These are phyloP conservation scores for Drosophila kuntzei DNA, from an alignment of 2,888 invertebrate genomes.

Conservation along the genomic window DNA sequence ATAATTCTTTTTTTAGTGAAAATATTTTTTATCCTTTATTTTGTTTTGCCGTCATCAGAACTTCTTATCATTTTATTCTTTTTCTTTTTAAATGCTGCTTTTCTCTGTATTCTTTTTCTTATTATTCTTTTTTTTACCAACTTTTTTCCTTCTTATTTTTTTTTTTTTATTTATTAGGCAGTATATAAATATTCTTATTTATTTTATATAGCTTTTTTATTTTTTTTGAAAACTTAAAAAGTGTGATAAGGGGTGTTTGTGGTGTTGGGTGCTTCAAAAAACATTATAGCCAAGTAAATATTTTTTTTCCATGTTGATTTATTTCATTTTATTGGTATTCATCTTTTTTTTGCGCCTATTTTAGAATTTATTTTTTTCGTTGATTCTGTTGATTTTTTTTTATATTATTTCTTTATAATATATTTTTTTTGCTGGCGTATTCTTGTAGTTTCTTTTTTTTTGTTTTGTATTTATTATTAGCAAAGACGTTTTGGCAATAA, in stretches of 20 bases:
- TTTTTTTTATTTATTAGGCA: slow-evolving; percentile 51
- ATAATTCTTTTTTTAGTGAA: slow-evolving; percentile 40
- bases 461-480: slow-evolving; percentile 72
- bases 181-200: slow-evolving; percentile 44
- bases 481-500: slow-evolving; percentile 84
- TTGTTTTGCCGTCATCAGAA: slow-evolving; percentile 61
- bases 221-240: slow-evolving; percentile 79
- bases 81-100: slow-evolving; percentile 59
- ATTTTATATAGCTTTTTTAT: slow-evolving; percentile 37
- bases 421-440: slow-evolving; percentile 69
- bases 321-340: slow-evolving; percentile 66
- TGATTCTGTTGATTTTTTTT: slow-evolving; percentile 64
- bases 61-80: slow-evolving; percentile 61
- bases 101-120: slow-evolving; percentile 61
- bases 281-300: slow-evolving; percentile 84
- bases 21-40: slow-evolving; percentile 50
- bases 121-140: slow-evolving; percentile 44
- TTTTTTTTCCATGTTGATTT: slow-evolving; percentile 63
- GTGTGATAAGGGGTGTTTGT: slow-evolving; percentile 82
- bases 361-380: slow-evolving; percentile 65
- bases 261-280: slow-evolving; percentile 85
- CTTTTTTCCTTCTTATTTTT: slow-evolving; percentile 38
- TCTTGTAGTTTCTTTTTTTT: slow-evolving; percentile 66
- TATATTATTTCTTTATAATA: slow-evolving; percentile 61
- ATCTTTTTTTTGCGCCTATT: slow-evolving; percentile 75